Base-by-base conservation (phyloP, 2,888 invertebrate species). In the Xanthia togata region DNA sequence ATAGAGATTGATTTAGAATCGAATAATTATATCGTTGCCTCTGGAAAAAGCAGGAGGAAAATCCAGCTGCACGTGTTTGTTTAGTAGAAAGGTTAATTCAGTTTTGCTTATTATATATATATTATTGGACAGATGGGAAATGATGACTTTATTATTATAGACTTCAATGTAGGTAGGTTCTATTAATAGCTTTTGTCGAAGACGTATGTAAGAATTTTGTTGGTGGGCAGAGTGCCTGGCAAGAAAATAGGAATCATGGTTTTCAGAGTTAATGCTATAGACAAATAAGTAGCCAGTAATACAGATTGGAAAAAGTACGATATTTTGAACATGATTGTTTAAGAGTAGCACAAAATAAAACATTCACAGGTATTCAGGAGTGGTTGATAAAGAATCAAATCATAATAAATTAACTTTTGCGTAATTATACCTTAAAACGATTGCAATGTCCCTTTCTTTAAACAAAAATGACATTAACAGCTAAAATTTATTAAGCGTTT, bases 1-100 rank as follows among this genome's bases (percentile, higher is more conserved):
- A 83, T 87, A 82, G 77, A 83, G 93, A 94, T 93, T 94, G 93
- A 93, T 94, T 93, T 93, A 91, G 91, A 86, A 90, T 89, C 85
- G 81, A 86, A 89, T 91, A 89, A 93, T 93, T 91, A 91, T 89
- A 80, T 75, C 79, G 80, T 87, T 83, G 79, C 65, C 65, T 63
- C 47, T 70, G 41, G 72, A 78, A 79, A 74, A 80, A 81, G 84
- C 73, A 73, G 67, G 77, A 68, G 78, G 76, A 78, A 83, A 78
- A 77, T 73, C 76, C n/a, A 72, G 69, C 78, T 87, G 88, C 84
- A 87, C 65, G 64, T 85, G 84, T 88, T 88, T 55, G 71, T 35
- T 83, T 75, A 79, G 73, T 73, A 26, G 81, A 84, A 84, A 80
- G 75, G 44, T 76, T 73, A 41, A 53, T 68, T 62, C 20, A 71